Base-by-base conservation (phyloP, 1,140 invertebrate genomes). In the Drosophila funebris region DNA sequence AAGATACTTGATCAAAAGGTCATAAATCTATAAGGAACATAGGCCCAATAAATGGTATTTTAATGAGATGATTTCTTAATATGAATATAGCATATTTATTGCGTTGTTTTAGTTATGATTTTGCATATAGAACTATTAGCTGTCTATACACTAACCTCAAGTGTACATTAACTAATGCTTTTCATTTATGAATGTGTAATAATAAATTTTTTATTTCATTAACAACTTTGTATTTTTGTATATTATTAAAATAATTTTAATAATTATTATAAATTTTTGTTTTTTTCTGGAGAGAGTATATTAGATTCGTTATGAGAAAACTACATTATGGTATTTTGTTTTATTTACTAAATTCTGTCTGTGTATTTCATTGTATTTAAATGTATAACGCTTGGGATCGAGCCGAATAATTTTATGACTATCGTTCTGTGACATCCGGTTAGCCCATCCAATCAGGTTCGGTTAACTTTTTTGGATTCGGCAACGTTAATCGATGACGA, bases 391-490 rank as follows among this genome's bases (percentile, higher is more conserved):
- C 72, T 63, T 61, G 68, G 64, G 60, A 70, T 44, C 31, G 27
- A 73, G 60, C 41, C 71, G 73, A 87, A 81, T 74, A 72, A 72
- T 76, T 78, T 80, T 83, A 88, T 88, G 82, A 74, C 66, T 75
- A 67, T 78, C 61, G 78, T 82, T 80, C 61, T 60, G 71, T 76
- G 44, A 44, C 56, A 87, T 88, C 84, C 88, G 77, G 88, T 81
- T 85, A 85, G 62, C 77, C 80, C 69, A 46, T 64, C 50, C 77
- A 85, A 87, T 79, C 82, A 85, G 82, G 82, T 85, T 85, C 83
- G 83, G 66, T 73, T 75, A 61, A 75, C 61, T 84, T 84, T 83
- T 89, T 57, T 61, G 72, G 62, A 77, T 70, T 77, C 68, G 57
- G 37, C 43, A 57, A 41, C 20, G 29, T 48, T 33, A 50, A 52